Base-by-base conservation (phyloP, 2,888 invertebrate species). In the Spisula solida region DNA sequence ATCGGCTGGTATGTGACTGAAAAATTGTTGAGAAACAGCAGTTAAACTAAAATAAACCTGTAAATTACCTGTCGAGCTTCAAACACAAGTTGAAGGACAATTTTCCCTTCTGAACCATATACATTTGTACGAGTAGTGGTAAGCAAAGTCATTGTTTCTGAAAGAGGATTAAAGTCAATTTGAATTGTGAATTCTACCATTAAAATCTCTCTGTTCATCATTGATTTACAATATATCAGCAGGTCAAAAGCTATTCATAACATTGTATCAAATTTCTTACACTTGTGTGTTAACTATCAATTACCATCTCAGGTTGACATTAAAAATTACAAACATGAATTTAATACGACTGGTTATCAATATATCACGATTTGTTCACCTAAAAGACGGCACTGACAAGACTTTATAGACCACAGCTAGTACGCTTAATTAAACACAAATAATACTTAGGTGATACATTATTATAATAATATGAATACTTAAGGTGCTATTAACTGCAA, bases 271-370 rank as follows among this genome's bases (percentile, higher is more conserved):
- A 51, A 84, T 84, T 78, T 51, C 84, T 84, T 75, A 84, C 84
- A 84, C 84, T 84, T 84, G 84, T 84, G 55, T 84, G 51, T 78
- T 84, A 70, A 83, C 48, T 83, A 83, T 83, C 83, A 83, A 55
- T 84, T 78, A 84, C 20, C 75, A 84, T 84, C 84, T 48, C 20
- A 16, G 51, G 55, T 51, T 55, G 84, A 84, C 84, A 31, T 31
- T 25, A 8, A 66, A 78, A 34, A 78, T 47, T 34, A 41, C 47
- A 29, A 34, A 34, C 34, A 25, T n/a, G n/a, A 66, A 66, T 25
- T 66, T 25, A 66, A 66, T 66, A 25, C 25, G 25, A 66, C 60
- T 66, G 60, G 60, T 25, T 66, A 66, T 66, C 25, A 66, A 66
- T 66, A 66, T 2, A 66, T 66, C 60, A 66, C 25, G 25, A 66